Base-by-base conservation (phyloP, 2,888 invertebrate species). In the Cyclophora albipunctata region DNA sequence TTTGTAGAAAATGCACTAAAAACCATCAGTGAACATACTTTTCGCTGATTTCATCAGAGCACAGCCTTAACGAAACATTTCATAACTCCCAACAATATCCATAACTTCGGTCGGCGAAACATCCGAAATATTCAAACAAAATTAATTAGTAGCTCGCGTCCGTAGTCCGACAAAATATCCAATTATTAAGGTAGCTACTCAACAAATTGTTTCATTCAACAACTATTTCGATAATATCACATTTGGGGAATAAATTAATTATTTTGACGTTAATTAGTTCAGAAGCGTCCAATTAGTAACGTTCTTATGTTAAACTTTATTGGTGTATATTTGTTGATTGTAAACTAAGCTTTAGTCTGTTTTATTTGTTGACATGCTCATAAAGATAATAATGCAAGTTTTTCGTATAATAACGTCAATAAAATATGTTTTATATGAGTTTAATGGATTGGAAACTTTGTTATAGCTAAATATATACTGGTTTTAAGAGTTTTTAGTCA, bases 221-320 rank as follows among this genome's bases (percentile, higher is more conserved):
- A 83, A 80, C 73, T 77, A 83, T 84, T 76, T 61, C 60, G 82
- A 84, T 84, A 77, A 52, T 62, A 84, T 83, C 83, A 68, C 53
- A 46, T 57, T 58, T 51, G 63, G 58, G 53, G 69, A 76, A 82
- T 82, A 75, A 82, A 84, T 85, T 79, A 77, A 80, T 82, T 78
- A 78, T 69, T 63, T 66, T 64, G 70, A 78, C 73, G 68, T 76
- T 74, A 69, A 69, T 69, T 71, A 73, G 71, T 58, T 62, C 73
- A 76, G 69, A 75, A 71, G 65, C 69, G 66, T 53, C 80, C 74
- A 81, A 78, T 79, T 80, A 81, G 77, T 71, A 65, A 53, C 49
- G 56, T 67, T 66, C 63, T 57, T 63, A 66, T 55, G 59, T 61
- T 37, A 52, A 56, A 58, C 60, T 52, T 59, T 62, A 64, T 59